These are phyloP conservation scores for Cariama cristata DNA, from an alignment of 2,113 vertebrate genomes.

Conservation along the genomic window DNA sequence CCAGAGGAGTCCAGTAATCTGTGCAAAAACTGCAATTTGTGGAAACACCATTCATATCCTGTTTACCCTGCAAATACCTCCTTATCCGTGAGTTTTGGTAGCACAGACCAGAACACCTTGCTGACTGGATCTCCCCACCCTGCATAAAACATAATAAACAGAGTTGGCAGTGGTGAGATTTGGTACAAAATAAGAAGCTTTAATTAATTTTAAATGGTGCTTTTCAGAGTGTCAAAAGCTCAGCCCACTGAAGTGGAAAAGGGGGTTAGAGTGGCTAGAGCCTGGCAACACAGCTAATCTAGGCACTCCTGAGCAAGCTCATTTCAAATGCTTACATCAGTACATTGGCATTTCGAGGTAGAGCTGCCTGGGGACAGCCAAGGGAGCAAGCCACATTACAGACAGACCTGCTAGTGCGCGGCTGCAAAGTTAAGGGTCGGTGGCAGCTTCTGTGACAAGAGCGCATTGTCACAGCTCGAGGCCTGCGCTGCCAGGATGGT, in stretches of 20 bases:
- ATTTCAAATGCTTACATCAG: constrained; percentile 95
- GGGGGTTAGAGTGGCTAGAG: constrained; percentile 87
- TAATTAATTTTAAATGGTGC: constrained; percentile 99
- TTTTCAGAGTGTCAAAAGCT: constrained; percentile 91
- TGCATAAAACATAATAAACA: constrained; percentile 75
- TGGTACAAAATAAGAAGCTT: constrained; percentile 87
- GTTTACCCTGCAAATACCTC: constrained; percentile 6
- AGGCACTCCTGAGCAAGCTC: constrained; percentile 83
- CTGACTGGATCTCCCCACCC: constrained; percentile 16
- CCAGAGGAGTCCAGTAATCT: background rate
- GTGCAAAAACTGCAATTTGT: background rate
- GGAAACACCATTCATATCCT: background rate
- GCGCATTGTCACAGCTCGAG: constrained; percentile 31
- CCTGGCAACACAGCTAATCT: constrained; percentile 92
- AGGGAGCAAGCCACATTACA: background rate
- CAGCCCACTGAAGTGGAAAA: constrained; percentile 92
- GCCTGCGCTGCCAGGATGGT: background rate
- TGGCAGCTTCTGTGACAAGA: constrained; percentile 63
- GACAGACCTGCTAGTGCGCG: constrained; percentile 25
- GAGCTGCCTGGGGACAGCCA: constrained; percentile 71
- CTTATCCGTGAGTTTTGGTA: constrained; percentile 12
- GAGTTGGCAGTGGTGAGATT: constrained; percentile 74
- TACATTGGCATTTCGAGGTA: constrained; percentile 84
- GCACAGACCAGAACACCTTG: constrained; percentile 51
- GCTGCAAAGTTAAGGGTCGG: constrained; percentile 15